Percentiles rank a stretch among this genome's conserved stretches.
Evolutionary conservation across 2,797 vertebrate species (phyloP).

Genomic region (Trachops cirrhosus): DNA sequence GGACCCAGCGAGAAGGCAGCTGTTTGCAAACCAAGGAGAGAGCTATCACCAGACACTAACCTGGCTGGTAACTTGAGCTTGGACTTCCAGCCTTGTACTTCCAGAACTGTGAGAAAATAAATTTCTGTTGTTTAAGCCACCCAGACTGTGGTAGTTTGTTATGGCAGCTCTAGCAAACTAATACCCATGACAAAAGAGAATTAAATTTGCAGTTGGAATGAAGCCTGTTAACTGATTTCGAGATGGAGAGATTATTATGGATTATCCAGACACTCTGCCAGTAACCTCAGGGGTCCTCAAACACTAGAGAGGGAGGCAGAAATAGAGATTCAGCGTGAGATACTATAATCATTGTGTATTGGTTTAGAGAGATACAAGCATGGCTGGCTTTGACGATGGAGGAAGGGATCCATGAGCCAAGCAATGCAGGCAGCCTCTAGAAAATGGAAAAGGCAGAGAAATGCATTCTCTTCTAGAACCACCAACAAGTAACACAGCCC

Average conservation of each 20-base stretch:
- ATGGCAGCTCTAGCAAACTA: not conserved
- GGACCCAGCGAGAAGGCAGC: not conserved
- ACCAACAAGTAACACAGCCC: not conserved
- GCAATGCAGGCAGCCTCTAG: not conserved
- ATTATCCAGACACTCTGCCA: not conserved
- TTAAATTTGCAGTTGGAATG: not conserved
- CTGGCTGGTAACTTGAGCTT: not conserved
- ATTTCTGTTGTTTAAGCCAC: not conserved
- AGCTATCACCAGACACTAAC: not conserved
- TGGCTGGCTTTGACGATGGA: not conserved
- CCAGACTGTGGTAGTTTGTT: not conserved
- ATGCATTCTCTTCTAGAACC: not conserved
- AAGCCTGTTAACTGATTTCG: not conserved
- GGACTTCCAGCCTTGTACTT: not conserved
- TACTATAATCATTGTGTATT: not conserved
- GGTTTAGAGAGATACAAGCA: not conserved
- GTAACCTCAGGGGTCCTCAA: not conserved
- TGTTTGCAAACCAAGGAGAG: not conserved
- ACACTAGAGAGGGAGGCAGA: not conserved
- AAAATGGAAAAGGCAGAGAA: not conserved
- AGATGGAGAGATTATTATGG: not conserved
- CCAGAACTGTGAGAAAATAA: not conserved
- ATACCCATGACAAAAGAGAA: not conserved
- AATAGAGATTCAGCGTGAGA: not conserved
- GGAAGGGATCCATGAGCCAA: not conserved